Percentiles rank a stretch among this genome's conserved stretches.
phyloP scores from a whole-genome alignment of 2,797 vertebrate species.

The Anisognathus igniventris region DNA sequence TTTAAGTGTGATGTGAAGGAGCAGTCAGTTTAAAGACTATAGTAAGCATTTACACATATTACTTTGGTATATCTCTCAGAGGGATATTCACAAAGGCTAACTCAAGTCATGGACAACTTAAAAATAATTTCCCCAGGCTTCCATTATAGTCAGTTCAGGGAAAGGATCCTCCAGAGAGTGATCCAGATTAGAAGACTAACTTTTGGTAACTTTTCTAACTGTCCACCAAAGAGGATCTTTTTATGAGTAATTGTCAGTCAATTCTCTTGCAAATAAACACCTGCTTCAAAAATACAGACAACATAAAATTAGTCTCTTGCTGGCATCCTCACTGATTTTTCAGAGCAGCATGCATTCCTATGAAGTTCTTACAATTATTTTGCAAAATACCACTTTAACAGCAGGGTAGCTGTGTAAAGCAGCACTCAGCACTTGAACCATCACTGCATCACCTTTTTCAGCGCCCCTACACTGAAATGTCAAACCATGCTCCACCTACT shows the following conservation, averaged over 20 bases:
- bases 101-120: background rate
- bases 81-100: background rate
- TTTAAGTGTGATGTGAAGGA: background rate
- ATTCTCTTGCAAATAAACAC: conserved; percentile 8
- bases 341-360: background rate
- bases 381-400: background rate
- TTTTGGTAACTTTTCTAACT: background rate
- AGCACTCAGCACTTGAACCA: background rate
- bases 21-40: background rate
- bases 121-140: background rate
- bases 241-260: background rate
- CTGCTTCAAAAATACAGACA: background rate
- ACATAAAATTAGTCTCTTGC: background rate
- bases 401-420: background rate
- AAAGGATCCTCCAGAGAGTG: background rate
- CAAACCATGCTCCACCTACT: background rate
- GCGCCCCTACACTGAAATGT: background rate
- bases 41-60: background rate
- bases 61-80: background rate
- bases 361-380: background rate
- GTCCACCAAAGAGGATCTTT: background rate
- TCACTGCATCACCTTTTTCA: background rate
- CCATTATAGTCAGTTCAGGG: background rate
- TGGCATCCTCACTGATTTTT: background rate
- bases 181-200: background rate